Percentiles rank a stretch among this genome's conserved stretches.
Evolutionary conservation across 2,888 invertebrate species (phyloP).

Genomic region (Metacarcinus magister): DNA sequence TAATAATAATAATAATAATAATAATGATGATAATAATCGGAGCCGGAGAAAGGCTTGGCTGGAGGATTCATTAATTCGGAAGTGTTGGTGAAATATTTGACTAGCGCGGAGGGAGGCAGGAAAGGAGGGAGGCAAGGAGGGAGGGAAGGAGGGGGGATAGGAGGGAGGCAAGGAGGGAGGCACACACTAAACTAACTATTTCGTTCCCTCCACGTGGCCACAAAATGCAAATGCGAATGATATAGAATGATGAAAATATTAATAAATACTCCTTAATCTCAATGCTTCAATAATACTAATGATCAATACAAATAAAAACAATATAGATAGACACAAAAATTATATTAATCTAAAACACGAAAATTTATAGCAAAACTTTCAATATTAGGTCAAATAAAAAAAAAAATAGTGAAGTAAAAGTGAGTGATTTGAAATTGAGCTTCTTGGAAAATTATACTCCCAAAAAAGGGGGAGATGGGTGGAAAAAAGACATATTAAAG

Average conservation of each 20-base stretch:
- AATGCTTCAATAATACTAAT: not conserved
- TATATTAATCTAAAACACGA: not conserved
- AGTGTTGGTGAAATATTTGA: not conserved
- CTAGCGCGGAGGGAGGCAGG: not conserved
- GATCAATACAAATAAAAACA: not conserved
- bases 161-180: not conserved
- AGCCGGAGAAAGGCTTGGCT: not conserved
- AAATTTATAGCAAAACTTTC: not conserved
- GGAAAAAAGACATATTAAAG: not conserved
- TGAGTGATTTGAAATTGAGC: too few relatives aligned
- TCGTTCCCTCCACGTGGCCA: too few relatives aligned
- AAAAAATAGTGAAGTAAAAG: not conserved
- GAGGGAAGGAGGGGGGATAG: not conserved
- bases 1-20: not conserved
- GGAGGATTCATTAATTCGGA: not conserved
- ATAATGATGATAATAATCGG: not conserved
- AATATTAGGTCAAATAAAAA: not conserved
- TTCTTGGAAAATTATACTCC: too few relatives aligned
- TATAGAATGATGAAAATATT: not conserved
- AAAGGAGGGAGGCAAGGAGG: not conserved
- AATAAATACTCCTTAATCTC: not conserved
- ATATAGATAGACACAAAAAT: not conserved
- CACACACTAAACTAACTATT: not conserved
- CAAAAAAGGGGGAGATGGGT: not conserved
- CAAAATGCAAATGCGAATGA: not conserved